Base-by-base conservation (phyloP, 2,797 vertebrate species). In the Malurus splendens region DNA sequence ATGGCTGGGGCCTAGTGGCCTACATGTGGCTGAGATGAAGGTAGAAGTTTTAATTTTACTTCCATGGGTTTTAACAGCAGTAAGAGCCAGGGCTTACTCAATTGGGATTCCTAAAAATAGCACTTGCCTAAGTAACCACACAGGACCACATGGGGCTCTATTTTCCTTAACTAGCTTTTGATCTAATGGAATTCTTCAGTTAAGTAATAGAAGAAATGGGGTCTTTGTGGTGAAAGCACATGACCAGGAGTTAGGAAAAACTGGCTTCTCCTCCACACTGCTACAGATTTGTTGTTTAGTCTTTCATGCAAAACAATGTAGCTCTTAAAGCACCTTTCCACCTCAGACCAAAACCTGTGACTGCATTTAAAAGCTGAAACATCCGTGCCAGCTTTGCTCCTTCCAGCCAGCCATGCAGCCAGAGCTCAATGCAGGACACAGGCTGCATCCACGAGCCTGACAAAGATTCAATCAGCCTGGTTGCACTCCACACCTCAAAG, bases 151-250 rank as follows among this genome's bases (percentile, higher is more conserved):
- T 93, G 94, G 90, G 90, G 94, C 73, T 94, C 73, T 95, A 95
- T 96, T 93, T 95, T 95, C 93, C 93, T 94, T 93, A 93, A 94
- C 90, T 93, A 90, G 94, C 90, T 96, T 95, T 96, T 95, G 95
- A 95, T 95, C 86, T 92, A 90, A 94, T 93, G 94, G 94, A 95
- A 95, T 95, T 95, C 94, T 94, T 89, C 77, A 54, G 93, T 95
- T 95, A 94, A 96, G 92, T 94, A 96, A 95, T 94, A 96, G 95
- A 95, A 93, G 81, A 95, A 93, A 87, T 18, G 14, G 75, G 86
- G 91, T 91, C 90, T 94, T 95, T 90, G 94, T 93, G 82, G 85
- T 65, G 42, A 89, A 84, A 89, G 77, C 92, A 94, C 92, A 86
- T 94, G 94, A 95, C 51, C 71, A 90, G 78, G 82, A 87, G 60